Conservation (phyloP, 2,113 vertebrate species). For the Apaloderma vittatum region DNA sequence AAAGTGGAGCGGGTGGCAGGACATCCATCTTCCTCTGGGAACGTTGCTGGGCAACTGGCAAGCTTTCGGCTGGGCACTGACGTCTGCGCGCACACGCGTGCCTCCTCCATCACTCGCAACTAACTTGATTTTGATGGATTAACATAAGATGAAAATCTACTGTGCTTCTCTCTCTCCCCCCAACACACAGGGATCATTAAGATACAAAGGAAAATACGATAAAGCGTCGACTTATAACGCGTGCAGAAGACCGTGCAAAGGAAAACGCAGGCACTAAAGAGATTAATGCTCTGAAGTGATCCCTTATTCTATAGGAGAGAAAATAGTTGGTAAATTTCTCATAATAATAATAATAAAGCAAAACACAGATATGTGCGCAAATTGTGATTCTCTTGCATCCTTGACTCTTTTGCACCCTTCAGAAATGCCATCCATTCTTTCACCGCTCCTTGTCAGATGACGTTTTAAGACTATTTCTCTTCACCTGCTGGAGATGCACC, state of each 20-base stretch:
- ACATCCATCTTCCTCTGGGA: slow-evolving; percentile 83
- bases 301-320: background rate
- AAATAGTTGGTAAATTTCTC: slow-evolving; percentile 13
- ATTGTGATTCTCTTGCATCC: background rate
- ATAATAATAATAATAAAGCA: background rate
- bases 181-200: slow-evolving; percentile 53
- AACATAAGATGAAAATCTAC: slow-evolving; percentile 79
- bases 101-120: slow-evolving; percentile 79
- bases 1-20: slow-evolving; percentile 74
- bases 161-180: slow-evolving; percentile 3
- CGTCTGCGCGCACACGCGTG: slow-evolving; percentile 65
- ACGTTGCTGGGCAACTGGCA: slow-evolving; percentile 87
- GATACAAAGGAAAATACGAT: slow-evolving; percentile 67
- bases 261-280: background rate
- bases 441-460: background rate
- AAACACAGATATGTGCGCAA: background rate
- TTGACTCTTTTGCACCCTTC: background rate
- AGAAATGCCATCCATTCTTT: slow-evolving; percentile 14
- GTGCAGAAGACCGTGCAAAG: background rate
- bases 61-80: slow-evolving; percentile 83
- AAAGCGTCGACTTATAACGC: background rate
- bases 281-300: background rate
- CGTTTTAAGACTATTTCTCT: slow-evolving; percentile 23
- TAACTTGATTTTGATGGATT: slow-evolving; percentile 89
- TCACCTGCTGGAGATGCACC: slow-evolving; percentile 37